Base-by-base conservation (phyloP, 1,140 invertebrate species). In the Pogonomyrmex barbatus region DNA sequence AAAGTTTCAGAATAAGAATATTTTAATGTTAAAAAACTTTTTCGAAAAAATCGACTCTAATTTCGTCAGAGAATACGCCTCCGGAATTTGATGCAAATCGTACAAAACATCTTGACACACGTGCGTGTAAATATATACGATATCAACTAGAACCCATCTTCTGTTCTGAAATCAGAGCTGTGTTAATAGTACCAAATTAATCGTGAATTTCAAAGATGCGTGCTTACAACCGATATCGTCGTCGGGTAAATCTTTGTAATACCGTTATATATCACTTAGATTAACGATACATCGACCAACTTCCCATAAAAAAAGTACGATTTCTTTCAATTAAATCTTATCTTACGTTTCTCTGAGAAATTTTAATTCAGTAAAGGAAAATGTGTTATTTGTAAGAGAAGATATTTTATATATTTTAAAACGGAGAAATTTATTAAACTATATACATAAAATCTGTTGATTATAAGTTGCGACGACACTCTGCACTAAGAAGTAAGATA, bases 161-260 rank as follows among this genome's bases (percentile, higher is more conserved):
- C 50, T 67, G 65, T 87, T 87, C n/a, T 73, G 58, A 47, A 60
- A 56, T 83, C 68, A 60, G 56, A 83, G 79, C 79, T 83, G 79
- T 83, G 79, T 83, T 83, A 83, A 83, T 83, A 73, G 68, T 83
- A 83, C 79, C 68, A 83, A 83, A 83, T 56, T 83, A 58, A 73
- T 83, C 30, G 12, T 24, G 60, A 75, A 83, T 83, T 83, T 73
- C 42, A 50, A 83, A 73, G 68, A 75, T 50, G 30, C 58, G 42
- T 75, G 54, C 54, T 75, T 60, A 73, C 17, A 1, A 30, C 33
- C 42, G 33, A 8, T 60, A 47, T 67, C 36, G 54, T 45, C 36
- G 33, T 65, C 10, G 9, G 33, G 14, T 39, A 78, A 78, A 65
- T 30, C 24, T 82, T 60, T 62, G 30, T 24, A 60, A 81, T 70